Base-by-base conservation (phyloP, 1,140 invertebrate genomes). In the Drosophila arawakana region DNA sequence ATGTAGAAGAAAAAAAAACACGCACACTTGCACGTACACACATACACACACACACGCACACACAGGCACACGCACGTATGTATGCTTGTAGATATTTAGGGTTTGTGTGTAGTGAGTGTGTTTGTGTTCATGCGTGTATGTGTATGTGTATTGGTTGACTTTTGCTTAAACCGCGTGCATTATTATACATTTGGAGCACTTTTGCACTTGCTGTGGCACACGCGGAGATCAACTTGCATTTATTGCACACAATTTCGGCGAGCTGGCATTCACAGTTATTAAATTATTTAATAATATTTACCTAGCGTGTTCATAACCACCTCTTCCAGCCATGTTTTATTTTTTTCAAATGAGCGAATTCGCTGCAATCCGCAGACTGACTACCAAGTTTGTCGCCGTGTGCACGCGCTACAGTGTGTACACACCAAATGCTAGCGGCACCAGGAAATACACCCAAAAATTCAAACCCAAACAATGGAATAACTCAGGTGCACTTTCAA, bases 241-340 rank as follows among this genome's bases (percentile, higher is more conserved):
- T 46, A 57, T 58, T 55, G 8, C 5, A 58, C 75, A 76, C 67
- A 55, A 52, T 69, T 65, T 73, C 75, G 61, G 68, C 72, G 47
- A 58, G 46, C 52, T 62, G 46, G 21, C 63, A 25, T 15, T 11
- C 47, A 63, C 61, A 70, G 71, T 81, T 80, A 52, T 55, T 70
- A 60, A 81, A 79, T 84, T 83, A 89, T 81, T 82, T 91, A 76
- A 79, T 89, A 91, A 92, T 92, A 92, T 92, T 92, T 92, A 92
- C 91, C 91, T 92, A 92, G 91, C 82, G 83, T 92, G 91, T 90
- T 92, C 91, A 90, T 90, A 91, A 90, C 91, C 91, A 91, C 84
- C 91, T 92, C 91, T 92, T 91, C 89, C 91, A 92, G 91, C 91
- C 91, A 92, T 92, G 91, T 92, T 92, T 91, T 92, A 89, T 92